A percentile compares a stretch with the other conserved stretches of the same genome.
Conservation (phyloP, 1,140 invertebrate species). For the Scaptomyza hsui region DNA sequence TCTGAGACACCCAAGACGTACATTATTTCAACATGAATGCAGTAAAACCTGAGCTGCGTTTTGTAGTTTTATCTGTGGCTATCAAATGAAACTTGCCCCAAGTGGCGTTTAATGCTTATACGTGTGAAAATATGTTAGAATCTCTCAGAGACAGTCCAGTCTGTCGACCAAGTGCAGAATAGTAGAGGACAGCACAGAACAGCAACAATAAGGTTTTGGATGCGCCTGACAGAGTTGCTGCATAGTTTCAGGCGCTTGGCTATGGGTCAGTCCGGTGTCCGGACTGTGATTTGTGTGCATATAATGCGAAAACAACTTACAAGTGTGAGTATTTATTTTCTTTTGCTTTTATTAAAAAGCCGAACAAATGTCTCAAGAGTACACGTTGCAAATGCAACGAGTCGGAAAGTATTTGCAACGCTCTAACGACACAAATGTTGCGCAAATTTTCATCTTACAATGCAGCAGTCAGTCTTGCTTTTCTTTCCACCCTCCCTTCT, state of each 20-base stretch:
- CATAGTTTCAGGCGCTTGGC: background rate
- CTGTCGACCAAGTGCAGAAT: background rate
- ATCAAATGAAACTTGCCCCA: conserved; percentile 30
- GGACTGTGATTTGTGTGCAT: conserved; percentile 23
- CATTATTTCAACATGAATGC: conserved; percentile 1
- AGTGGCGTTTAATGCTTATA: conserved; percentile 31
- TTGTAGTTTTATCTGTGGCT: conserved; percentile 8
- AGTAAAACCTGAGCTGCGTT: conserved; percentile 3
- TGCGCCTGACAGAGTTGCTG: background rate
- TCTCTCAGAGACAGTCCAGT: conserved; percentile 12
- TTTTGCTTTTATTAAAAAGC: conserved; percentile 25
- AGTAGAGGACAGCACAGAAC: background rate
- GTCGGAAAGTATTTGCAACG: conserved; percentile 45
- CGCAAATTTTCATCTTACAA: conserved; percentile 39
- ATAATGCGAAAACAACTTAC: conserved; percentile 17
- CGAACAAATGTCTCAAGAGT: conserved; percentile 29
- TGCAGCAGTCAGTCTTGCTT: conserved; percentile 12
- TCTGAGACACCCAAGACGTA: conserved; percentile 27
- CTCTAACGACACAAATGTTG: conserved; percentile 43
- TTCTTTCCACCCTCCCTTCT: background rate
- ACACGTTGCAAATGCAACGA: conserved; percentile 48
- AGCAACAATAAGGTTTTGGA: background rate
- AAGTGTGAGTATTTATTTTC: background rate
- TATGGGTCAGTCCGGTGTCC: background rate
- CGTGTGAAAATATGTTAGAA: conserved; percentile 22